These are phyloP conservation scores for Heteractis magnifica DNA, from an alignment of 92 coral and sea anemone species.

Conservation along the genomic window DNA sequence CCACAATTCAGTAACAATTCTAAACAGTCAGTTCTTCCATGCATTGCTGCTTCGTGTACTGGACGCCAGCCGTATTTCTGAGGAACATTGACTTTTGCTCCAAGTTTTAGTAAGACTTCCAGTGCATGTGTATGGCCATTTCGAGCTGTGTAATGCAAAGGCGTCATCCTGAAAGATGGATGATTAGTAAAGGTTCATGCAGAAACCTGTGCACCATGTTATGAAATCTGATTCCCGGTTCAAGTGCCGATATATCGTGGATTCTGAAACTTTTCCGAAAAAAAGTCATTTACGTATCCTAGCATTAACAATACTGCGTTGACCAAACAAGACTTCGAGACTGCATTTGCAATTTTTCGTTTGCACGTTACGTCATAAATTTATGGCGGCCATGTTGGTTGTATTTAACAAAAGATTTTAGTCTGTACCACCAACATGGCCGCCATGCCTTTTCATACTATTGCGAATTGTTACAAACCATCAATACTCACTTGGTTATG, in stretches of 20 bases:
- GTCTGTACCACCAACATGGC: no score
- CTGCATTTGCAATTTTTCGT: not conserved
- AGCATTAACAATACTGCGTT: no score
- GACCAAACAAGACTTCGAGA: no score
- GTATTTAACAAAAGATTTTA: no score
- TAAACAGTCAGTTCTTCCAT: slow-evolving; percentile 65
- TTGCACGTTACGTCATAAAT: no score
- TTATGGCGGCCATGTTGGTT: no score
- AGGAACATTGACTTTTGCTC: slow-evolving; percentile 59
- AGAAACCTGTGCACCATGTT: no score
- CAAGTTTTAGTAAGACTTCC: slow-evolving; percentile 43
- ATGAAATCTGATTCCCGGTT: no score
- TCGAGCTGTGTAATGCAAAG: slow-evolving; percentile 75
- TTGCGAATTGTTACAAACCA: not conserved
- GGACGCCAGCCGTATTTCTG: slow-evolving; percentile 84
- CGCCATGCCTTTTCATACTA: no score
- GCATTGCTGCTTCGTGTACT: slow-evolving; percentile 75
- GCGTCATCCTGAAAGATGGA: slow-evolving; percentile 41
- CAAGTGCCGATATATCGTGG: no score
- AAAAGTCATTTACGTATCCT: no score
- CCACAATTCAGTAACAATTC: slow-evolving; percentile 53
- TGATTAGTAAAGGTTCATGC: not conserved
- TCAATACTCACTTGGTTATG: slow-evolving; percentile 19
- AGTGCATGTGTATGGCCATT: slow-evolving; percentile 62
- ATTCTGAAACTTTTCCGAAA: no score